Evolutionary conservation across 2,888 invertebrate species (phyloP).

Genomic region (Stictocephala bisonia): DNA sequence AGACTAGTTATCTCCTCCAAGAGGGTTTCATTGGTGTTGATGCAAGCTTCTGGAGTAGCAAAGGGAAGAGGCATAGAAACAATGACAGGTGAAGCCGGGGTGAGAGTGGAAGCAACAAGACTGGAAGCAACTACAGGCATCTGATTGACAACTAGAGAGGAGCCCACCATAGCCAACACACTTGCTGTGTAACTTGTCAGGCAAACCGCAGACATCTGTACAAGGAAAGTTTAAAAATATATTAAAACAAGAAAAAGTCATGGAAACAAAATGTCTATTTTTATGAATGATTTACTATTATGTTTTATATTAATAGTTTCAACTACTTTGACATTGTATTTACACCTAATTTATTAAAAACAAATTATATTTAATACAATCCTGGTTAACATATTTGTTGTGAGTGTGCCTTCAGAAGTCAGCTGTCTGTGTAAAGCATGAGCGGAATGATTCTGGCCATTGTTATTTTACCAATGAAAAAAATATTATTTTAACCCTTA

Average conservation of each 20-base stretch:
- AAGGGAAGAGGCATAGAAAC: background rate
- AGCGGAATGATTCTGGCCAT: no score
- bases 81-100: background rate
- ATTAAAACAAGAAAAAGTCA: no score
- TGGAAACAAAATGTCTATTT: background rate
- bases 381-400: no score
- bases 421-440: no score
- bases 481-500: no score
- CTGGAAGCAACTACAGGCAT: conserved; percentile 51
- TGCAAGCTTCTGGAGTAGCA: background rate
- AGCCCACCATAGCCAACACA: conserved; percentile 71
- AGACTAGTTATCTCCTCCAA: background rate
- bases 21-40: background rate
- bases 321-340: no score
- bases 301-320: background rate
- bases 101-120: conserved; percentile 9
- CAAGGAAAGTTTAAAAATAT: conserved; percentile 30
- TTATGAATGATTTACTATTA: background rate
- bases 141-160: conserved; percentile 66
- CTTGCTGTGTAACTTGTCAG: conserved; percentile 73
- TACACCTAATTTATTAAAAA: no score
- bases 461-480: no score
- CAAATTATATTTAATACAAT: no score
- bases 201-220: conserved; percentile 69
- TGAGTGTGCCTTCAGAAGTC: no score